Evolutionary conservation across 2,888 invertebrate genomes (phyloP), one percentile per base, ranked within the genome.

Genomic region (Hoplodrina blanda): DNA sequence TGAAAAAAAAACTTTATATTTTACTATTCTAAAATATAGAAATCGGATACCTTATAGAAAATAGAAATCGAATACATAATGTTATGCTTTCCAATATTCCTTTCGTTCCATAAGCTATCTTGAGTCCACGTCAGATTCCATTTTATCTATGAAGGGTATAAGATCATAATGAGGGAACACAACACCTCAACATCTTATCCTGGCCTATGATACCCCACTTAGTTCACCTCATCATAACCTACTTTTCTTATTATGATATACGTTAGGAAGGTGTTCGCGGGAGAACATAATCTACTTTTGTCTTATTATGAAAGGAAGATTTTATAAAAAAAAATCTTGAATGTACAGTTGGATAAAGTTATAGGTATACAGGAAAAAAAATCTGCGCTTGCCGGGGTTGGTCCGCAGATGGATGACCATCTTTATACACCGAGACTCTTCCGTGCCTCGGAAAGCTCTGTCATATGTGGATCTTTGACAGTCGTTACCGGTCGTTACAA

Each of bases 91-190:
- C 30, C 69, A 37, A 56, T 52, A 46, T 25, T 11, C 13, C 19
- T 30, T 46, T 71, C n/a, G 8, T n/a, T n/a, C 37, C 19, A 10
- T 33, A 67, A 68, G 57, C 41, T 30, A 15, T 17, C 20, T 37
- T 33, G 62, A 56, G 53, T 19, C 62, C 55, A 62, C 57, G n/a
- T 20, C 44, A 49, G 25, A 53, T 57, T 78, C 57, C 50, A 50
- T 50, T 73, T 7, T 25, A 13, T 15, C 20, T 17, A 8, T 52
- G 46, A 19, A 44, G 50, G 41, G n/a, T 50, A 54, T 53, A 11
- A 44, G 11, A 30, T 56, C 37, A 49, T 62, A 57, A 59, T 53
- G 8, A 49, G 13, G 13, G 7, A 33, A 20, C 19, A 25, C 11
- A 20, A 50, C 37, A 63, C 57, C 64, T 37, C 44, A 53, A 53